These are phyloP conservation scores for Eupsittula cactorum DNA, from an alignment of 2,113 vertebrate species.

Conservation along the genomic window DNA sequence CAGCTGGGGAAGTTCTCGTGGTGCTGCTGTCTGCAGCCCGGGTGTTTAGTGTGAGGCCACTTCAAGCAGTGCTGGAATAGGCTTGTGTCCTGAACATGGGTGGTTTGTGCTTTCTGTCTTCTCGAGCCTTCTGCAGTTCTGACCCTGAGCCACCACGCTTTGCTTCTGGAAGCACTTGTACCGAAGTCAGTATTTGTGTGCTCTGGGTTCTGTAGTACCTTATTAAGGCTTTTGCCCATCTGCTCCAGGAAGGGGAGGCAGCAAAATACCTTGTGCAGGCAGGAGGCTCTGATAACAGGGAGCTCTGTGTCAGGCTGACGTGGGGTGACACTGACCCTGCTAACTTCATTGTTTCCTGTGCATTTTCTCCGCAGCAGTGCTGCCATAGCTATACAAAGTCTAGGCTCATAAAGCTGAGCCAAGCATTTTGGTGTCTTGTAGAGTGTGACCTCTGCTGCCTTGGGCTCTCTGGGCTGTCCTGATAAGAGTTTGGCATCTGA, in stretches of 20 bases:
- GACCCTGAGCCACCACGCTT: rapidly evolving
- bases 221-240: background rate
- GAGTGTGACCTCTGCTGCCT: background rate
- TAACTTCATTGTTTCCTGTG: background rate
- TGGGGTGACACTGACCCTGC: background rate
- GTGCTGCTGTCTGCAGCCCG: background rate
- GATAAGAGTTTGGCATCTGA: background rate
- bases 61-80: background rate
- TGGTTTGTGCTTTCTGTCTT: background rate
- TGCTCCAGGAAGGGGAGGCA: background rate
- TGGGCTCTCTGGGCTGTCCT: background rate
- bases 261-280: background rate
- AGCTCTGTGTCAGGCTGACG: rapidly evolving
- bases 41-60: background rate
- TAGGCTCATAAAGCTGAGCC: background rate
- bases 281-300: background rate
- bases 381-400: background rate
- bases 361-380: background rate
- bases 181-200: background rate
- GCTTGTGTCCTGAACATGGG: rapidly evolving
- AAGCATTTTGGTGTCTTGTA: background rate
- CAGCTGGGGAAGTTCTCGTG: background rate
- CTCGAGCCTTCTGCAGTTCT: background rate
- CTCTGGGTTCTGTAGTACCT: background rate
- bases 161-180: too few relatives aligned